These are phyloP conservation scores for Oreotragus oreotragus DNA, from an alignment of 2,113 vertebrate species.

Conservation along the genomic window DNA sequence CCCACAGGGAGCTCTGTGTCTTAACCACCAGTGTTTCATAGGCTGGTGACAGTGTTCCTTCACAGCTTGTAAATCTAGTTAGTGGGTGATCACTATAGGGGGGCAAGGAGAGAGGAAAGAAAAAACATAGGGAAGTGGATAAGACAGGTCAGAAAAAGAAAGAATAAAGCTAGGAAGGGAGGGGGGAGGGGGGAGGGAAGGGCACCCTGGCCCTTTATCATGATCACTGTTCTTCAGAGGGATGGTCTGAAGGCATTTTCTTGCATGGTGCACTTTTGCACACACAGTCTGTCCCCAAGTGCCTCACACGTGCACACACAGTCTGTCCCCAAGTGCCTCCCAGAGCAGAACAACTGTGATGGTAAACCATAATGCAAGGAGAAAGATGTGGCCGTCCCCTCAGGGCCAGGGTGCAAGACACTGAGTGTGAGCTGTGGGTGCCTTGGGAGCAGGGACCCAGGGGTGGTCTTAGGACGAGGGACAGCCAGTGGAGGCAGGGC, in stretches of 20 bases:
- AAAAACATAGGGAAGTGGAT: background rate
- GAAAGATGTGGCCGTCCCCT: background rate
- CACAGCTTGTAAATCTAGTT: background rate
- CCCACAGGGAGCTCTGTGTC: rapidly evolving
- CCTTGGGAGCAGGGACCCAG: too few species aligned
- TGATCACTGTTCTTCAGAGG: background rate
- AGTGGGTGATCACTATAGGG: too few species aligned
- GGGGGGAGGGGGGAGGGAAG: too few species aligned
- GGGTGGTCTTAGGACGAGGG: too few species aligned
- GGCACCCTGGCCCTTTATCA: too few species aligned
- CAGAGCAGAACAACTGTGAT: background rate
- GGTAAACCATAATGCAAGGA: background rate
- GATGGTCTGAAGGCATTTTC: background rate
- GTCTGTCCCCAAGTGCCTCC: background rate
- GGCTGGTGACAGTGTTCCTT: too few species aligned
- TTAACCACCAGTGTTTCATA: rapidly evolving
- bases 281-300: background rate
- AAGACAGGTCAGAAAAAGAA: too few species aligned
- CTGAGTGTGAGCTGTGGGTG: too few species aligned
- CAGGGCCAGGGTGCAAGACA: too few species aligned
- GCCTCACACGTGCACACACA: background rate
- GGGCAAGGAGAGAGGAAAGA: too few species aligned
- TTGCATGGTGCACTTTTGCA: background rate
- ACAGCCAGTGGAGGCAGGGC: too few species aligned
- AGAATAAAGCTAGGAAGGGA: too few species aligned